Conservation (phyloP, 2,113 vertebrate genomes). For the Strix uralensis region DNA sequence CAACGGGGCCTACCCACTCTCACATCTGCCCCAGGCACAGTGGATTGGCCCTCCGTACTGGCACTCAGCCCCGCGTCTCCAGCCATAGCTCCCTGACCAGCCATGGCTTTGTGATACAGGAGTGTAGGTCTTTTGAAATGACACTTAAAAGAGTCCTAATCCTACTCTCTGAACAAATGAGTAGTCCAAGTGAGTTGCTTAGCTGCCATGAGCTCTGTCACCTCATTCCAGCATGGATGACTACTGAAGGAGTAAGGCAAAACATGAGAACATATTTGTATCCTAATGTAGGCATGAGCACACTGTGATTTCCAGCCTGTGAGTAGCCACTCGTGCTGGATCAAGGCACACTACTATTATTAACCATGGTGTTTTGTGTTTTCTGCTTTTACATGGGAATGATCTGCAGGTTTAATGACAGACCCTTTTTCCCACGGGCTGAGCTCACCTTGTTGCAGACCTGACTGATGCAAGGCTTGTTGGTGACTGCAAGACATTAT, state of each 20-base stretch:
- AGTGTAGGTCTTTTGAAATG: not conserved
- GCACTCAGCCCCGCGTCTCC: fast-evolving
- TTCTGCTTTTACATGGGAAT: not conserved
- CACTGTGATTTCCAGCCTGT: not conserved
- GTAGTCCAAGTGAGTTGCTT: not conserved
- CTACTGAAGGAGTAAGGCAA: not conserved
- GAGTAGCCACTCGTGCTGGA: fast-evolving
- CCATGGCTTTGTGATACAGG: fast-evolving
- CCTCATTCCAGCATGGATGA: not conserved
- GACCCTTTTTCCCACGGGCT: not conserved
- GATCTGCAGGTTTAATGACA: not conserved
- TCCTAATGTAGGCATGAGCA: not conserved
- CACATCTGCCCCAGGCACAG: not conserved
- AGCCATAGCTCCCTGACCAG: not conserved
- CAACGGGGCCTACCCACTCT: not conserved
- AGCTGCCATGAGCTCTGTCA: not conserved
- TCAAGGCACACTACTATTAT: not conserved
- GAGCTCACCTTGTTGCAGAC: not conserved
- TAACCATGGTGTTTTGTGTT: not conserved
- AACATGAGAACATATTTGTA: not conserved
- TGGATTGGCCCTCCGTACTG: fast-evolving
- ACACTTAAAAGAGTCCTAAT: not conserved
- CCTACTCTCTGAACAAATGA: not conserved
- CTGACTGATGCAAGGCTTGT: not conserved
- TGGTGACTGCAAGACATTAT: not conserved